A percentile compares a stretch with the other conserved stretches of the same genome.
phyloP scores from a whole-genome alignment of 2,888 invertebrate genomes.

The Amblyteles armatorius region DNA sequence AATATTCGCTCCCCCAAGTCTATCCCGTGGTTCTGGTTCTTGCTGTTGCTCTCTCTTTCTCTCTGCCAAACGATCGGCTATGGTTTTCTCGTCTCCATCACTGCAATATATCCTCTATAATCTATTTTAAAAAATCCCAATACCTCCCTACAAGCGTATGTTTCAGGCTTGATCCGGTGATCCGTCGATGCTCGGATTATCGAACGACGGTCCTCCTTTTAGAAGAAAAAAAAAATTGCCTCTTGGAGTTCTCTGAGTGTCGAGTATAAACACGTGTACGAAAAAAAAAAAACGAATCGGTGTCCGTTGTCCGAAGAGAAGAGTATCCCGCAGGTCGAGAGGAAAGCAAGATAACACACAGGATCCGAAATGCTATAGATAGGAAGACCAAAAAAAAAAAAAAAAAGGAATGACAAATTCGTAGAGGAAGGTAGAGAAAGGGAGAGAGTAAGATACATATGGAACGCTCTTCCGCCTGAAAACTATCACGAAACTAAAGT shows the following conservation, averaged over 20 bases:
- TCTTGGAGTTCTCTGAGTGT: slow-evolving; percentile 43
- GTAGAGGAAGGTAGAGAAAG: slow-evolving; percentile 48
- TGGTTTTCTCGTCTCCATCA: slow-evolving; percentile 11
- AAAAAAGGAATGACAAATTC: slow-evolving; percentile 38
- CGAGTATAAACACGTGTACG: slow-evolving; percentile 19
- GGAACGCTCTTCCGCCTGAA: slow-evolving; percentile 33
- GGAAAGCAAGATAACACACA: slow-evolving; percentile 48
- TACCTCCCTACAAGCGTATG: slow-evolving; percentile 54
- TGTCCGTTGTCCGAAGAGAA: slow-evolving; percentile 49
- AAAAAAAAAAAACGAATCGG: slow-evolving; percentile 48
- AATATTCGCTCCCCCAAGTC: not conserved
- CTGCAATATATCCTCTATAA: not conserved
- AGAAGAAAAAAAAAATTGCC: slow-evolving; percentile 60
- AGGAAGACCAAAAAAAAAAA: slow-evolving; percentile 48
- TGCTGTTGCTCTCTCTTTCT: slow-evolving; percentile 9
- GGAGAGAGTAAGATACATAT: slow-evolving; percentile 29
- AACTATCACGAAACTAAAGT: slow-evolving; percentile 47
- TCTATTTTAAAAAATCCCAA: slow-evolving; percentile 13
- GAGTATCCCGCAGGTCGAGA: slow-evolving; percentile 48
- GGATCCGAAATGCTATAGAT: slow-evolving; percentile 58
- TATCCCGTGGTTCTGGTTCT: slow-evolving; percentile 15
- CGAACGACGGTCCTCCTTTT: slow-evolving; percentile 52
- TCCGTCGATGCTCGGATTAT: slow-evolving; percentile 58
- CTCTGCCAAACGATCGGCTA: not conserved
- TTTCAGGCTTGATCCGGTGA: slow-evolving; percentile 64